Evolutionary conservation across 2,888 invertebrate genomes (phyloP), one percentile per base, ranked within the genome.

Genomic region (Abrostola tripartita): DNA sequence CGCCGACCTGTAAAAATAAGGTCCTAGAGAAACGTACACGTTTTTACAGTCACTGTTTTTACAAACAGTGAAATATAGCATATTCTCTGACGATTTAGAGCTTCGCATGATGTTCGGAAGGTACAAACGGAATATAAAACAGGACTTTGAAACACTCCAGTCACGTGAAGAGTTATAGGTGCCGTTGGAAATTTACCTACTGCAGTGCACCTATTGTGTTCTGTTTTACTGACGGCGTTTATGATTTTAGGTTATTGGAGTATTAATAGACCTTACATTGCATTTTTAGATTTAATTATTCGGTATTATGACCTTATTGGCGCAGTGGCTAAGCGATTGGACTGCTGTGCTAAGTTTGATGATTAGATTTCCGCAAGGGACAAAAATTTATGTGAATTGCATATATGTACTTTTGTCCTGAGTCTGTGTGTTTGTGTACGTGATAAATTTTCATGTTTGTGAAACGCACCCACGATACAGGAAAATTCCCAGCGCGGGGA

Each of bases 41-140:
- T 47, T 47, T 47, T 47, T 10, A 24, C 12, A 47, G 14, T 47
- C 24, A 47, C 8, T 12, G 6, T 42, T 47, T 24, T 14, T 24
- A 0, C 44, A 47, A 44, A n/a, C 41, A 2, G 41, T 41, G 44
- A 7, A 24, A 47, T 14, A 44, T 14, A 44, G 44, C 44, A 44
- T 47, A 47, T 47, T 47, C 44, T 24, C 24, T 24, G 44, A 9
- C 9, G 9, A 24, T 47, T 47, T 24, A 8, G 24, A 47, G 24
- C 24, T 24, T 24, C 24, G 24, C 24, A 24, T 24, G 24, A 7
- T 8, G 9, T 10, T 1, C 0, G 40, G 5, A 47, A 56, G 60
- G 70, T 60, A 53, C 12, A 11, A 65, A 65, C 56, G 5, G 60
- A 35, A 56, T 38, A 37, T 41, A 50, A 35, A 56, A 69, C n/a